A percentile compares a stretch with the other conserved stretches of the same genome.
phyloP scores from a whole-genome alignment of 1,140 invertebrate genomes.

The Drosophila obscura region DNA sequence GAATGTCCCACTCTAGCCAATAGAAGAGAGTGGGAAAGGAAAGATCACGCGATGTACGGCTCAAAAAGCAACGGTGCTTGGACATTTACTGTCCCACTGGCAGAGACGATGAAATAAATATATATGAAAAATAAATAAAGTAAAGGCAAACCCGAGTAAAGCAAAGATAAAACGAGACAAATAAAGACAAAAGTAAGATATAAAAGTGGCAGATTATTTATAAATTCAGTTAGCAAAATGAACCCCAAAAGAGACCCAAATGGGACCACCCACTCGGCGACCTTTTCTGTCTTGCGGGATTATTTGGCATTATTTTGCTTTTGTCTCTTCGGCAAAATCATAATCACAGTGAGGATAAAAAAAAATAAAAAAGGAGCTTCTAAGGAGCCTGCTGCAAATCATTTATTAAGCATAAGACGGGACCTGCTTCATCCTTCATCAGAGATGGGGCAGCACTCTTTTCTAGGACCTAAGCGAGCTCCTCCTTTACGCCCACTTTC shows the following conservation, averaged over 20 bases:
- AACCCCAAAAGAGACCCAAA: slow-evolving; percentile 1
- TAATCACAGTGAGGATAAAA: slow-evolving; percentile 6
- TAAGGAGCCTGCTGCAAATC: slow-evolving; percentile 22
- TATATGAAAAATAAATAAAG: no score
- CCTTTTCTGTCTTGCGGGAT: slow-evolving; percentile 30
- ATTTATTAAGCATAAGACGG: slow-evolving; percentile 34
- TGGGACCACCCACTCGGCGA: background rate
- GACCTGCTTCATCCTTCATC: slow-evolving; percentile 23
- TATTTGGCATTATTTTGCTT: slow-evolving; percentile 39
- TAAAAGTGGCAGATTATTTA: slow-evolving; percentile 2
- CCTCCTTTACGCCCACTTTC: slow-evolving; percentile 6
- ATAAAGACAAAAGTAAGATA: no score
- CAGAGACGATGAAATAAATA: no score
- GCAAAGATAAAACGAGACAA: no score
- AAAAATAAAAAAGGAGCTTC: slow-evolving; percentile 11
- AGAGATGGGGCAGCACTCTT: slow-evolving; percentile 14
- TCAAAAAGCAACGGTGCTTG: no score
- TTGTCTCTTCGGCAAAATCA: slow-evolving; percentile 23
- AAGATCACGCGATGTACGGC: no score
- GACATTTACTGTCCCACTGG: no score
- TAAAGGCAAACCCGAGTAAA: no score
- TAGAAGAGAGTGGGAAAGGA: no score
- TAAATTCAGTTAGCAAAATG: slow-evolving; percentile 27
- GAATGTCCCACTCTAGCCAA: no score
- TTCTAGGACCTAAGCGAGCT: slow-evolving; percentile 18